Base-by-base conservation (phyloP, 2,797 vertebrate species). In the Spheniscus humboldti region DNA sequence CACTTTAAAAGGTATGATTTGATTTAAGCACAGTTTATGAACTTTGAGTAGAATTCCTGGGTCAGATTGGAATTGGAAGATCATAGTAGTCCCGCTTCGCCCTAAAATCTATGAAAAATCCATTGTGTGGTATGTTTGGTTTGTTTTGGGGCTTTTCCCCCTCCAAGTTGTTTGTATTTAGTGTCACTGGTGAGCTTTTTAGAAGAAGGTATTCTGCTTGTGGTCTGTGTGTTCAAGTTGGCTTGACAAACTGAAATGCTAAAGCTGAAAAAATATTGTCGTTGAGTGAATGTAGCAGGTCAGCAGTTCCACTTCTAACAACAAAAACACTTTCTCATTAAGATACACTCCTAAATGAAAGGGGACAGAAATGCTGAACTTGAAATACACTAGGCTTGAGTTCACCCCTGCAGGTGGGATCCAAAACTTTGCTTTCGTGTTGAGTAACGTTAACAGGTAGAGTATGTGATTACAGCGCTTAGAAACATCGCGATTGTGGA, bases 51-150 rank as follows among this genome's bases (percentile, higher is more conserved):
- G 48, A 52, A 64, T 68, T 64, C 20, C 25, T 45, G 56, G 43
- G 10, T 33, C 27, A 8, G 41, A 2, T 2, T 37, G 37, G 19
- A 8, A 2, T 2, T 37, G 37, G 19, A 8, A 1, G 0, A 11
- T 50, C 14, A 5, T 1, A 17, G 16, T 11, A 47, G 22, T 45
- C 30, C 62, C 28, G 3, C 35, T 28, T 77, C 33, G 43, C 37
- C 23, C 24, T 63, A 47, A 77, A 59, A 41, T 25, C 27, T 37
- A 3, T 57, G 43, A 27, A 71, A 69, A 71, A 52, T 33, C 14
- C 30, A 1, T 17, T 45, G 9, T 24, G 28, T 10, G 27, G 7
- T 53, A 6, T 30, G 18, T 39, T 76, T 48, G 11, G 24, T 47
- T 33, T n/a, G 4, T 37, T 48, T 39, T 5, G 20, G 37, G 43